These are phyloP conservation scores for Hormaphis cornu DNA, from an alignment of 1,140 invertebrate species.

Conservation along the genomic window DNA sequence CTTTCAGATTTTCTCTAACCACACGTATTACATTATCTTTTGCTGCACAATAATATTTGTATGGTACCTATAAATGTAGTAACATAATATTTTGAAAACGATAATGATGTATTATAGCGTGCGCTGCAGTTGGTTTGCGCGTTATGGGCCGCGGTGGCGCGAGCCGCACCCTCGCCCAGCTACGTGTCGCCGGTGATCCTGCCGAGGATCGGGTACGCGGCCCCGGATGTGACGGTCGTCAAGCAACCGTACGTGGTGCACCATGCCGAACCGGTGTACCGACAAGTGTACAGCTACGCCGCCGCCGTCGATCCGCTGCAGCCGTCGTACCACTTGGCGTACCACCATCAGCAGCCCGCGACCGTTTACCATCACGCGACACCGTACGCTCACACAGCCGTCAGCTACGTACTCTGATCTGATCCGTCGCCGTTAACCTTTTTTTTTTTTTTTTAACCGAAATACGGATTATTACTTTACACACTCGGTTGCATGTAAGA, in stretches of 20 bases:
- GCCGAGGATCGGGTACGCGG: constrained; percentile 38
- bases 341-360: neutral
- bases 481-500: too few relatives aligned
- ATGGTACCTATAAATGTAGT: too few relatives aligned
- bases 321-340: neutral
- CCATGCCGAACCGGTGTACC: constrained; percentile 37
- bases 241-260: constrained; percentile 38
- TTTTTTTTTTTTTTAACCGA: too few relatives aligned
- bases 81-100: too few relatives aligned
- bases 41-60: too few relatives aligned
- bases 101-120: too few relatives aligned
- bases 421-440: too few relatives aligned
- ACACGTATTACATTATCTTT: too few relatives aligned
- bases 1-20: too few relatives aligned
- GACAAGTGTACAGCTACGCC: constrained; percentile 38
- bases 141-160: neutral
- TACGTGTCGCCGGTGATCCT: constrained; percentile 36
- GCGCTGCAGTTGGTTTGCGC: neutral
- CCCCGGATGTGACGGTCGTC: constrained; percentile 39
- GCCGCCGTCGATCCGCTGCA: constrained; percentile 19
- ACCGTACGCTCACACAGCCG: neutral
- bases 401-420: neutral
- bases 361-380: neutral
- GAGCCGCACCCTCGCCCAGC: constrained; percentile 19
- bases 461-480: too few relatives aligned